A percentile compares a stretch with the other conserved stretches of the same genome.
phyloP scores from a whole-genome alignment of 1,140 invertebrate genomes.

The Diploscapter pachys region DNA sequence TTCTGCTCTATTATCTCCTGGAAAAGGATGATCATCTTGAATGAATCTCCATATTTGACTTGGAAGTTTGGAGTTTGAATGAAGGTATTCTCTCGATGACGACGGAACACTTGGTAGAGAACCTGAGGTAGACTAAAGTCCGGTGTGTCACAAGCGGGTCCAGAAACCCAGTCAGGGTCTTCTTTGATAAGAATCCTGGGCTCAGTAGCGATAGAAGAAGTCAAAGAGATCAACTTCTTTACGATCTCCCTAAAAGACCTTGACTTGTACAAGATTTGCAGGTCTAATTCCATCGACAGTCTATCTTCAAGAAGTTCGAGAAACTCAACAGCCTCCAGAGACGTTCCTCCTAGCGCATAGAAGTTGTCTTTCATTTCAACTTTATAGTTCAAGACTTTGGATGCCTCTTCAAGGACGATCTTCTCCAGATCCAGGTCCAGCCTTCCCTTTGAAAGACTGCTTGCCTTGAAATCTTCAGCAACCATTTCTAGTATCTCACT shows the following conservation, averaged over 20 bases:
- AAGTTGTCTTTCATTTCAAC: slow-evolving; percentile 6
- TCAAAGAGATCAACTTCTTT: not conserved
- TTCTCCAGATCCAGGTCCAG: not conserved
- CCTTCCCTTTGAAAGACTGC: not conserved
- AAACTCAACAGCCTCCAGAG: slow-evolving; percentile 3
- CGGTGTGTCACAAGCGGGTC: no score
- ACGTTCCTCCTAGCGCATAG: slow-evolving; percentile 3
- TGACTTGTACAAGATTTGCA: slow-evolving; percentile 6
- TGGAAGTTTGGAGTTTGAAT: no score
- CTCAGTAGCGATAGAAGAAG: no score
- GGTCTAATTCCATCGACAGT: not conserved
- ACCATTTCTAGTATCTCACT: not conserved
- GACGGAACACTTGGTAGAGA: no score
- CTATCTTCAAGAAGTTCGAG: slow-evolving; percentile 4
- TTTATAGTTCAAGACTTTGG: not conserved
- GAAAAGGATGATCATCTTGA: no score
- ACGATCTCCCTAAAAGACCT: not conserved
- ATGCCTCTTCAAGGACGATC: not conserved
- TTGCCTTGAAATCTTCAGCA: not conserved
- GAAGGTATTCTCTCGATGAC: no score
- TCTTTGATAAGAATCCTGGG: no score
- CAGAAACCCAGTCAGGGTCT: no score
- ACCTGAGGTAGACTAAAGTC: no score
- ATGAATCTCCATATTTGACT: no score
- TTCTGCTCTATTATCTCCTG: no score